These are phyloP conservation scores for Pyrgus malvae DNA, from an alignment of 2,888 invertebrate species.

Conservation along the genomic window DNA sequence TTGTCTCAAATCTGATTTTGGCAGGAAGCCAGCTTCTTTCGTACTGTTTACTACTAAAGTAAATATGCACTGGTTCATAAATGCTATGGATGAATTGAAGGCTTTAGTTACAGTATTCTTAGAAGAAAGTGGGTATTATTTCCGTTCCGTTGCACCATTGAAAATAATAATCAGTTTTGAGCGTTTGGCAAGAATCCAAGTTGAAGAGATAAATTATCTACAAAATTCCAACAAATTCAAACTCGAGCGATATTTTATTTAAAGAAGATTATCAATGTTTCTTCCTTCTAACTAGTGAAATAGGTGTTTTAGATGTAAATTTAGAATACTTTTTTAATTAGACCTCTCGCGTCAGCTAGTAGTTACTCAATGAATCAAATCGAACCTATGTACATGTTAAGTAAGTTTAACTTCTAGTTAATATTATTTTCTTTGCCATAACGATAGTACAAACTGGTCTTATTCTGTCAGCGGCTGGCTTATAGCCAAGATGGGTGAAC, in stretches of 20 bases:
- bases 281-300: neutral
- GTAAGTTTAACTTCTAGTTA: neutral
- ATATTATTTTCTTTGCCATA: neutral
- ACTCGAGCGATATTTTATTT: too few species aligned
- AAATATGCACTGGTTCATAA: neutral
- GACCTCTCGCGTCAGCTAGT: too few species aligned
- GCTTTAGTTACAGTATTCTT: neutral
- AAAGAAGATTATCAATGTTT: too few species aligned
- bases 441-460: neutral
- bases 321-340: too few species aligned
- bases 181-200: neutral
- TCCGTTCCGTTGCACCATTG: neutral
- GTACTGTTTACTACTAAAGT: neutral
- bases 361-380: too few species aligned
- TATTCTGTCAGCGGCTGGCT: slow-evolving; percentile 6
- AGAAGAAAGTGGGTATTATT: neutral
- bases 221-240: neutral
- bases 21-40: neutral
- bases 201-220: neutral
- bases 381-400: neutral
- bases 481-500: neutral
- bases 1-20: neutral
- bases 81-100: neutral
- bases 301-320: neutral
- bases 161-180: neutral